Conservation (phyloP, 1,140 invertebrate genomes). For the Bombus confusus region DNA sequence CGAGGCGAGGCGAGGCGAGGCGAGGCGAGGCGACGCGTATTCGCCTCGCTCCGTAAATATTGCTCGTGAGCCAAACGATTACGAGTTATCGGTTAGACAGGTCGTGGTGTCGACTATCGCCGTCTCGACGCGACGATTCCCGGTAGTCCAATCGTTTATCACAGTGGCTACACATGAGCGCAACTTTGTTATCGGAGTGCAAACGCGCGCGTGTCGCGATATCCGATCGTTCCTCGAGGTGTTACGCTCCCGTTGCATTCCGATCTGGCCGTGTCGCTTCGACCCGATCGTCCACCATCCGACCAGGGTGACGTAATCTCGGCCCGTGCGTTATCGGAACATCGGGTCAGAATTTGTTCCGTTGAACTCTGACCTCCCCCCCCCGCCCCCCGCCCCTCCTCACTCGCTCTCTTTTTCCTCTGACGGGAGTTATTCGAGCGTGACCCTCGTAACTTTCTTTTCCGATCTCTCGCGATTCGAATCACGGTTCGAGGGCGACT, state of each 20-base stretch:
- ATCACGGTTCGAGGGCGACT: too few relatives aligned
- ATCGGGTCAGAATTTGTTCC: not conserved
- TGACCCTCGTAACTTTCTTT: too few relatives aligned
- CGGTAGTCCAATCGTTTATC: slow-evolving; percentile 62
- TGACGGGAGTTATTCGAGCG: not conserved
- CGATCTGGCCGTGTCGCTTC: slow-evolving; percentile 10
- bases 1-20: not conserved
- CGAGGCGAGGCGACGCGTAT: not conserved
- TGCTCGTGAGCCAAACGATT: slow-evolving; percentile 48
- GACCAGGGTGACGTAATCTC: slow-evolving; percentile 19
- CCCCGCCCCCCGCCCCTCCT: not conserved
- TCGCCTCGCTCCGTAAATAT: slow-evolving; percentile 44
- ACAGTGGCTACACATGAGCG: slow-evolving; percentile 31
- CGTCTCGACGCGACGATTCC: slow-evolving; percentile 54
- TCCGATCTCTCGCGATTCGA: not conserved
- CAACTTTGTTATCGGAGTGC: slow-evolving; percentile 56
- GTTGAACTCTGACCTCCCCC: not conserved
- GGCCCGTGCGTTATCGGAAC: slow-evolving; percentile 7
- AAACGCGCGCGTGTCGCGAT: slow-evolving; percentile 60
- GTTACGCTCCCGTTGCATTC: slow-evolving; percentile 35
- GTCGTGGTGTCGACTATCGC: slow-evolving; percentile 52
- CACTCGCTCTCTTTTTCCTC: not conserved
- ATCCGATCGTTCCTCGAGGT: slow-evolving; percentile 54
- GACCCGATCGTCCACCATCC: not conserved
- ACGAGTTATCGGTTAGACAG: slow-evolving; percentile 52